Evolutionary conservation across 2,797 vertebrate genomes (phyloP).

Genomic region (Iguana delicatissima): DNA sequence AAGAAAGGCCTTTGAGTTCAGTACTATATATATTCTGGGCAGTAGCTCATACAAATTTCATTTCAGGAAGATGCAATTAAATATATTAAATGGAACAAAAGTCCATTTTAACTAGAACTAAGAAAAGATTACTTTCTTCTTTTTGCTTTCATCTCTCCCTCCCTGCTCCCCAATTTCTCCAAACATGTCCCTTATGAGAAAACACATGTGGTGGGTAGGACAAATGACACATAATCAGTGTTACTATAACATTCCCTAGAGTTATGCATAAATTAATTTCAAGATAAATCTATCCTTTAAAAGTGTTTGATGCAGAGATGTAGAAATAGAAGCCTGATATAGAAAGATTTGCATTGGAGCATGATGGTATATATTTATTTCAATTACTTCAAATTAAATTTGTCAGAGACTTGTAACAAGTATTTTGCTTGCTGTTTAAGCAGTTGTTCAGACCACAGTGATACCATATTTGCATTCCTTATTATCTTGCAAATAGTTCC

Average conservation of each 20-base stretch:
- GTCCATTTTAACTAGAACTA: neutral
- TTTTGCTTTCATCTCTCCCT: neutral
- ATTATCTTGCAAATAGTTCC: neutral
- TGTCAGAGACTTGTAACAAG: too few relatives aligned
- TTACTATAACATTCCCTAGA: neutral
- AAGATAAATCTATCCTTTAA: neutral
- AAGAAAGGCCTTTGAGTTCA: constrained; percentile 9
- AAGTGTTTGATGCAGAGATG: neutral
- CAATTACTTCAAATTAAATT: neutral
- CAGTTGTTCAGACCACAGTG: neutral
- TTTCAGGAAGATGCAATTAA: constrained; percentile 22
- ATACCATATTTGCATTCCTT: neutral
- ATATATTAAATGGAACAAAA: constrained; percentile 31
- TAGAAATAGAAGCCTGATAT: neutral
- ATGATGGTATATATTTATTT: neutral
- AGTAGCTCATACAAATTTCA: constrained; percentile 10
- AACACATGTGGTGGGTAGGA: neutral
- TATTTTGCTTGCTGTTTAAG: too few relatives aligned
- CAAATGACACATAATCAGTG: neutral
- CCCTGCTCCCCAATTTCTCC: neutral
- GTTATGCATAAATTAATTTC: neutral
- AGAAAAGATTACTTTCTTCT: neutral
- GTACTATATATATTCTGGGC: constrained; percentile 44
- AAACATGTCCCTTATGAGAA: neutral
- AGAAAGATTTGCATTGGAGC: neutral